A percentile compares a stretch with the other conserved stretches of the same genome.
Conservation (phyloP, 2,888 invertebrate genomes). For the Volucella inanis region DNA sequence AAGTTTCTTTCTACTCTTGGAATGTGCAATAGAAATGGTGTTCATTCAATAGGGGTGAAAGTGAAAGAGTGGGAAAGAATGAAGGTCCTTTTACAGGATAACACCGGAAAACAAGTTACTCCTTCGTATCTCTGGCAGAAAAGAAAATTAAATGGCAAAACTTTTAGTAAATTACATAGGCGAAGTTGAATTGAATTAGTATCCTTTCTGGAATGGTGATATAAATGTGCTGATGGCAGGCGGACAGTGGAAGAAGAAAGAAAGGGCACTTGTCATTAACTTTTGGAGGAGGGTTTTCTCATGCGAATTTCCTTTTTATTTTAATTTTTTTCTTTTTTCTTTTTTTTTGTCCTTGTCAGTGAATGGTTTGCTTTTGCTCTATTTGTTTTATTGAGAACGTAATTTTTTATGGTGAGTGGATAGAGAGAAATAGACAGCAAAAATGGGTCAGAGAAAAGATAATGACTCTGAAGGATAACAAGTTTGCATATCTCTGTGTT, state of each 20-base stretch:
- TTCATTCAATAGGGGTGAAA: slow-evolving; percentile 1
- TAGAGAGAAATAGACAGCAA: not conserved
- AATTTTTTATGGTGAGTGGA: slow-evolving; percentile 6
- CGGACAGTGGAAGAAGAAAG: not conserved
- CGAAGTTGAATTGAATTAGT: slow-evolving; percentile 71
- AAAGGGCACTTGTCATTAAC: slow-evolving; percentile 65
- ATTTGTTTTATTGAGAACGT: slow-evolving; percentile 61
- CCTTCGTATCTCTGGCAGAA: slow-evolving; percentile 40
- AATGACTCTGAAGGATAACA: slow-evolving; percentile 45
- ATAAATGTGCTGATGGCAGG: slow-evolving; percentile 47
- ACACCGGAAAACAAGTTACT: slow-evolving; percentile 44
- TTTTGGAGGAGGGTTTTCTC: slow-evolving; percentile 55
- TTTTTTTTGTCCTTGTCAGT: slow-evolving; percentile 18
- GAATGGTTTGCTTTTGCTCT: slow-evolving; percentile 62
- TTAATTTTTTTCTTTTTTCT: not conserved
- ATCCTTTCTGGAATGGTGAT: slow-evolving; percentile 38
- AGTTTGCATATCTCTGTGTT: slow-evolving; percentile 59
- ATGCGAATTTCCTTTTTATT: slow-evolving; percentile 25
- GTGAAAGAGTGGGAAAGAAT: not conserved
- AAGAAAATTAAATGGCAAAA: slow-evolving; percentile 67
- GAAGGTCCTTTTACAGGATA: slow-evolving; percentile 20
- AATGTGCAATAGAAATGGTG: slow-evolving; percentile 34
- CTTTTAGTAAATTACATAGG: slow-evolving; percentile 69
- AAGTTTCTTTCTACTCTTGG: not conserved
- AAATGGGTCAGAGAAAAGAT: slow-evolving; percentile 31